phyloP scores from a whole-genome alignment of 2,888 invertebrate genomes.

The Leucozona laternaria region DNA sequence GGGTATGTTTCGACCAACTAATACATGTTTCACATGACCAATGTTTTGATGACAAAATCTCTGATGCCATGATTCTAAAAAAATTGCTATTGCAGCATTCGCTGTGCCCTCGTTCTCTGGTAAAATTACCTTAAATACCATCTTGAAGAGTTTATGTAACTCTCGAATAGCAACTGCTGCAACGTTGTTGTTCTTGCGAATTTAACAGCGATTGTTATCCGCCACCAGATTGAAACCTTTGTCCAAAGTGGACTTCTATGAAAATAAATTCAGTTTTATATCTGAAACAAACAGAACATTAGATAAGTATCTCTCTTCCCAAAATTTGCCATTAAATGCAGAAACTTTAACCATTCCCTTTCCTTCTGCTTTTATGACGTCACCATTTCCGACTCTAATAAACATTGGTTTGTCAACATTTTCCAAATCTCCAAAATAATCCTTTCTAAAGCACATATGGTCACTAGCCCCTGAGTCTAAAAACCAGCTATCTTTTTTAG shows the following conservation, averaged over 20 bases:
- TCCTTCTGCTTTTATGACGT: conserved; percentile 43
- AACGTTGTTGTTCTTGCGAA: no score
- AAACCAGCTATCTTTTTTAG: no score
- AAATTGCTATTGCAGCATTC: neutral
- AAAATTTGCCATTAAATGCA: no score
- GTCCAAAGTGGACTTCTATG: no score
- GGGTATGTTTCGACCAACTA: neutral
- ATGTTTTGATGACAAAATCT: conserved; percentile 44
- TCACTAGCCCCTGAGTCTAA: conserved; percentile 11
- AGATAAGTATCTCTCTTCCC: no score
- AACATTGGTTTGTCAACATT: neutral
- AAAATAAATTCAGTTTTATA: no score
- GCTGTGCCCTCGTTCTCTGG: neutral
- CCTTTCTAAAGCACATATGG: conserved; percentile 20
- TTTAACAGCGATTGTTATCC: no score
- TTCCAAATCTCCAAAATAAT: conserved; percentile 24
- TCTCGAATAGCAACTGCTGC: no score
- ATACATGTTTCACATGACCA: neutral
- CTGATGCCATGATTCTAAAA: conserved; percentile 76
- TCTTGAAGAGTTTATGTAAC: neutral
- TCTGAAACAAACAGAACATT: no score
- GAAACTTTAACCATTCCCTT: no score
- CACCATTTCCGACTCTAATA: conserved; percentile 42
- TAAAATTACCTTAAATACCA: conserved; percentile 7
- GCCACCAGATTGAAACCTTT: no score